Base-by-base conservation (phyloP, 2,113 vertebrate species). In the Ptyas mucosa region DNA sequence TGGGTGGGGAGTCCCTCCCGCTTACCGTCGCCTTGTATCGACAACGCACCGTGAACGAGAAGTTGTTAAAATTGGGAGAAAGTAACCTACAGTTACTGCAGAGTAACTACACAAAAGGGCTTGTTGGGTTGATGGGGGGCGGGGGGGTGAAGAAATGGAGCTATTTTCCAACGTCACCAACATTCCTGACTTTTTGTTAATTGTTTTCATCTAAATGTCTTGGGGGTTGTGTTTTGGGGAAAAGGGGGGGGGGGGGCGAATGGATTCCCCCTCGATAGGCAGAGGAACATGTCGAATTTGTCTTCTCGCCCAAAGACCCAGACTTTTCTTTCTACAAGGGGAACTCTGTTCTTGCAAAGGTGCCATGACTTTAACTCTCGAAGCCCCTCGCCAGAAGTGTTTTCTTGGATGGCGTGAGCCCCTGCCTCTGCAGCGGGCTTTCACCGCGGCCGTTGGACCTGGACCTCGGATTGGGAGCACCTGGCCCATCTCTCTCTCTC, bases 121-220 rank as follows among this genome's bases (percentile, higher is more conserved):
- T 51, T 93, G 92, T 94, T 92, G 91, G 87, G 57, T 88, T 51
- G 54, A 15, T 86, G 9, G 39, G 29, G 88, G 52, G 53, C 11
- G 51, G 52, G 29, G 18, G 87, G 3, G 52, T 10, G 24, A 26
- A 26, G 8, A 58, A 58, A 14, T 14, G 24, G 14, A 29, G 0
- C 93, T 81, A 12, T 64, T 90, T 53, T 93, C 64, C 39, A 92
- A 89, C n/a, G 39, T 85, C 90, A 87, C 90, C 58, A 61, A 8
- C 90, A 94, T 95, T 96, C 96, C 94, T 93, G 89, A 92, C 87
- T 91, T 91, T 93, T 61, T 93, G 93, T 95, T 92, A 92, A 95
- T 89, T 29, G 54, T 46, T 29, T 91, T 92, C 91, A 57, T 94
- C 94, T 94, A 92, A 94, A 94, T 87, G 26, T 81, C 2, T 49